Conservation (phyloP, 2,888 invertebrate species). For the Strigamia transsilvanica region DNA sequence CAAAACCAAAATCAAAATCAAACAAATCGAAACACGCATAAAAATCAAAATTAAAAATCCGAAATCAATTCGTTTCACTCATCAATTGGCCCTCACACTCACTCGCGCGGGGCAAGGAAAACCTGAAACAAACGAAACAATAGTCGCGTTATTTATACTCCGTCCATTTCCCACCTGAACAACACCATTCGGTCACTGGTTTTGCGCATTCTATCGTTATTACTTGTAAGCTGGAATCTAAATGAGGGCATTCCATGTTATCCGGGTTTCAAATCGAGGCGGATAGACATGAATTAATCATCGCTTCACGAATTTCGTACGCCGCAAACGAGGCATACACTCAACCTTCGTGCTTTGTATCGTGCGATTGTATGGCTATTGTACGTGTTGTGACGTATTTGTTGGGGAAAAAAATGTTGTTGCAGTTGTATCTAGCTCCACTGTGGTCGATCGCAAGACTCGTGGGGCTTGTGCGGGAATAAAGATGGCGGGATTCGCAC, state of each 20-base stretch:
- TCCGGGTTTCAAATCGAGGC: neutral
- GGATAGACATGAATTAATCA: neutral
- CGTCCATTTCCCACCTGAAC: neutral
- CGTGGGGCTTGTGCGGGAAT: too few species aligned
- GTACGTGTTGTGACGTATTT: conserved; percentile 5
- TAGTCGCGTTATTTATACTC: neutral
- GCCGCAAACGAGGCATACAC: neutral
- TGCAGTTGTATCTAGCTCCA: neutral
- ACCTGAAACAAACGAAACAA: neutral
- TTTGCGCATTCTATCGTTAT: conserved; percentile 61
- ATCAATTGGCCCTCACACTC: too few species aligned
- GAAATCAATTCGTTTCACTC: too few species aligned
- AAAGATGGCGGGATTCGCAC: too few species aligned
- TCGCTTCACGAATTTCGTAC: neutral
- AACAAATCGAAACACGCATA: neutral
- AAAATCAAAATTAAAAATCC: too few species aligned
- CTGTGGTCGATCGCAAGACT: too few species aligned
- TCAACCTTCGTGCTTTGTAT: neutral
- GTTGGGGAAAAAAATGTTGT: neutral
- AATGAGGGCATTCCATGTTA: conserved; percentile 64
- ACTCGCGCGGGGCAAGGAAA: neutral
- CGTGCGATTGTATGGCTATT: neutral
- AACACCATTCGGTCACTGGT: conserved; percentile 57
- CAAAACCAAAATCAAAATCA: too few species aligned
- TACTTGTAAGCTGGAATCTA: conserved; percentile 60